Base-by-base conservation (phyloP, 2,888 invertebrate species). In the Rhagophthalmus giganteus region DNA sequence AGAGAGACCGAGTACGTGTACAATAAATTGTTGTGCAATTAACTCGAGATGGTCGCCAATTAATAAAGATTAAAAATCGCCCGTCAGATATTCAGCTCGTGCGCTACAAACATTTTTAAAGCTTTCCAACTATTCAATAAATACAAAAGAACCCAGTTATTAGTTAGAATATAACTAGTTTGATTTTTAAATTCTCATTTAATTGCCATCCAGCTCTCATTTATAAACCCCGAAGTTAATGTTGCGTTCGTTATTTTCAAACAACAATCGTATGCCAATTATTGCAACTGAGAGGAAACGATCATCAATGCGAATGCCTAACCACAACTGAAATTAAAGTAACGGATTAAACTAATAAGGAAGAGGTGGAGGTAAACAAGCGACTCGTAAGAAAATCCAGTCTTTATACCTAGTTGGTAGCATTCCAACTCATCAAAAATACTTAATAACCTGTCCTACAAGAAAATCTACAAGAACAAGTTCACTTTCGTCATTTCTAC, bases 291-390 rank as follows among this genome's bases (percentile, higher is more conserved):
- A 8, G 16, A 32, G 13, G 10, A 16, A 26, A 26, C 11, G 26
- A 14, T 40, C n/a, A n/a, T n/a, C 31, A 20, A 40, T 31, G 31
- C 20, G 40, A 31, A 31, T 40, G 11, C 35, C 24, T 9, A 25
- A 25, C 20, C 42, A 16, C 13, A 40, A 26, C 33, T 42, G 25
- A 34, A 42, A 32, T 42, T 42, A 42, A 42, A 14, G 20, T 42
- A 42, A 33, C 42, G 42, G 42, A 32, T 32, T 33, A 27, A 32
- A 27, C 14, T 11, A 34, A 34, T 34, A 42, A 42, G 42, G 42
- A 42, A 37, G 37, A 37, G 13, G 37, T 11, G 12, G 37, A 37
- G 12, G 37, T 24, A 24, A 9, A 24, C 25, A 35, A 7, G 7
- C 11, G 7, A 33, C 1, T 37, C 37, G 12, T 12, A 2, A 20